These are phyloP conservation scores for Hyppa rectilinea DNA, from an alignment of 2,888 invertebrate species.

Conservation along the genomic window DNA sequence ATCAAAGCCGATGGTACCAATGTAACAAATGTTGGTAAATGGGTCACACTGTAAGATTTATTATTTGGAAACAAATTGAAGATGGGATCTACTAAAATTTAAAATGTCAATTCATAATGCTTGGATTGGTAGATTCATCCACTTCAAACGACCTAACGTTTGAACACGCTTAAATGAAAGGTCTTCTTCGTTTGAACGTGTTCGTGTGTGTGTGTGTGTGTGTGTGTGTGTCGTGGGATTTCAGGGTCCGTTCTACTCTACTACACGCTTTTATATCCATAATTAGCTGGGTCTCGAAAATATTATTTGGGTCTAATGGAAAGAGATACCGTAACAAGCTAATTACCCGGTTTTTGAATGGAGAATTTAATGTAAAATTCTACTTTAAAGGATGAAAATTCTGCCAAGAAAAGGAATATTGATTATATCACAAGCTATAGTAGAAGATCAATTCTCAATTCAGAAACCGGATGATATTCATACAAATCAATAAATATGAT, in stretches of 20 bases:
- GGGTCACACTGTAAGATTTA: conserved; percentile 44
- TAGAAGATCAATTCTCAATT: no score
- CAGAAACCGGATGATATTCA: not conserved
- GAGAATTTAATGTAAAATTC: no score
- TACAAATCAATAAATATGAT: not conserved
- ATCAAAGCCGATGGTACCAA: conserved; percentile 43
- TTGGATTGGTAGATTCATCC: not conserved
- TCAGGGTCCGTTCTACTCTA: not conserved
- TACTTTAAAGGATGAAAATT: no score
- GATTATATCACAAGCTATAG: no score
- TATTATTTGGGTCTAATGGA: not conserved
- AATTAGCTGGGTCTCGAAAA: not conserved
- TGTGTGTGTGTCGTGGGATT: no score
- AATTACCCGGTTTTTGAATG: not conserved
- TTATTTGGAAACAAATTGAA: conserved; percentile 32
- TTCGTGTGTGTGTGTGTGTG: no score
- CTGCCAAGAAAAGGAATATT: no score
- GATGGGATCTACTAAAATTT: not conserved
- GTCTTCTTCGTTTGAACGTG: not conserved
- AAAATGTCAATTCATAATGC: not conserved
- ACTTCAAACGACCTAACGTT: conserved; percentile 13
- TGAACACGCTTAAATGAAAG: no score
- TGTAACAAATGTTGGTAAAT: conserved; percentile 39
- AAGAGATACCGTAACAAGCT: not conserved
- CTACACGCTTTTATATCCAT: not conserved